phyloP scores from a whole-genome alignment of 92 coral and sea anemone species.

The Heteractis magnifica region DNA sequence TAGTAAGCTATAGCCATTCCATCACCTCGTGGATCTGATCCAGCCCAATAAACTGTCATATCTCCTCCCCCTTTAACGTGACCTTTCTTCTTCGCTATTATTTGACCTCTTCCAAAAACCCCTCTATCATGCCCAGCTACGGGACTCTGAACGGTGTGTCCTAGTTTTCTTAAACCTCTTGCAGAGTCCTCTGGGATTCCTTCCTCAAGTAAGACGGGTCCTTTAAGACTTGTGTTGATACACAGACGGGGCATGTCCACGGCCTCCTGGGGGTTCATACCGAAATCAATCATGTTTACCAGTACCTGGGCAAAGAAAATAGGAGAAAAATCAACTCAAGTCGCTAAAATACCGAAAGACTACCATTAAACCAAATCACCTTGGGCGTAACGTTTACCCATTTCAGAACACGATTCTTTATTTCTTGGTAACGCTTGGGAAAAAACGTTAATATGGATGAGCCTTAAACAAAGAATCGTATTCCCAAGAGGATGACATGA shows the following conservation, averaged over 20 bases:
- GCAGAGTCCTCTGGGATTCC: slow-evolving; percentile 67
- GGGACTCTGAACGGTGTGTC: slow-evolving; percentile 73
- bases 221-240: slow-evolving; percentile 41
- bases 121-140: slow-evolving; percentile 56
- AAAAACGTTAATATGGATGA: too few relatives aligned
- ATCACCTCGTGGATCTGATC: slow-evolving; percentile 96
- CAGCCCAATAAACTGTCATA: slow-evolving; percentile 83
- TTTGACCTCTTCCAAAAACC: slow-evolving; percentile 88
- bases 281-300: slow-evolving; percentile 93
- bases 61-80: slow-evolving; percentile 50
- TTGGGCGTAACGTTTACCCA: too few relatives aligned
- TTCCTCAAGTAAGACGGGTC: slow-evolving; percentile 66
- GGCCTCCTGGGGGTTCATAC: slow-evolving; percentile 97
- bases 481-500: too few relatives aligned
- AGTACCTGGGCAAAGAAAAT: slow-evolving; percentile 56
- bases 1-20: slow-evolving; percentile 87
- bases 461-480: too few relatives aligned
- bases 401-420: too few relatives aligned
- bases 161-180: slow-evolving; percentile 51
- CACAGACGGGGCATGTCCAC: slow-evolving; percentile 87
- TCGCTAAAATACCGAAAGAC: too few relatives aligned
- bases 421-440: too few relatives aligned
- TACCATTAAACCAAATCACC: neutral
- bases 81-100: slow-evolving; percentile 59
- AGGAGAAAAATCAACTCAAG: too few relatives aligned